phyloP scores from a whole-genome alignment of 2,888 invertebrate species.

The Julus scanicus region DNA sequence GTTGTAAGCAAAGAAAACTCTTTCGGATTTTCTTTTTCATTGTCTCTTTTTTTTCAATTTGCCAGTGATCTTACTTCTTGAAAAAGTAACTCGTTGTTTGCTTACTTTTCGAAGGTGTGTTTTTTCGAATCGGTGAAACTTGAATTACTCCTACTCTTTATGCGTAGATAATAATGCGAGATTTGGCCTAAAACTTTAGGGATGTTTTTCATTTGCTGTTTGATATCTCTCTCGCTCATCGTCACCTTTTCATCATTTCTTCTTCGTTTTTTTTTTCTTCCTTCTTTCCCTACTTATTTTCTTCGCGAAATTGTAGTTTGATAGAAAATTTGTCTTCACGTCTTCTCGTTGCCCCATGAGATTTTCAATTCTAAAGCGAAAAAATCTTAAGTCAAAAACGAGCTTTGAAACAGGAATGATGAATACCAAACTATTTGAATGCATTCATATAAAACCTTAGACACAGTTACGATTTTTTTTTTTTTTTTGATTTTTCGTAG shows the following conservation, averaged over 20 bases:
- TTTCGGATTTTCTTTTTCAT: neutral
- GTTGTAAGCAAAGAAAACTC: neutral
- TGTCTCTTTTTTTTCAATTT: neutral
- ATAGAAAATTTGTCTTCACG: slow-evolving; percentile 43
- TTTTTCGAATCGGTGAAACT: neutral
- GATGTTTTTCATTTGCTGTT: slow-evolving; percentile 15
- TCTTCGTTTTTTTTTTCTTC: neutral
- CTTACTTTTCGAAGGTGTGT: neutral
- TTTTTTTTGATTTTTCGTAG: neutral
- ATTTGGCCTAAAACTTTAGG: slow-evolving; percentile 23
- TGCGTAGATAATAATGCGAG: slow-evolving; percentile 24
- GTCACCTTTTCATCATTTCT: slow-evolving; percentile 41
- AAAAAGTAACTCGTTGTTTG: neutral
- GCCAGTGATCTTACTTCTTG: neutral
- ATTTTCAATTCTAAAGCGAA: slow-evolving; percentile 29
- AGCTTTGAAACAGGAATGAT: slow-evolving; percentile 45
- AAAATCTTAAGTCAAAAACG: slow-evolving; percentile 43
- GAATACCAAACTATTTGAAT: slow-evolving; percentile 41
- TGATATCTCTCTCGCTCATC: slow-evolving; percentile 44
- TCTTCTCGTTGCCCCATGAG: slow-evolving; percentile 40
- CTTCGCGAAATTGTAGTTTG: slow-evolving; percentile 26
- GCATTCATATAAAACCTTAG: slow-evolving; percentile 30
- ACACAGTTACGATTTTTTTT: slow-evolving; percentile 8
- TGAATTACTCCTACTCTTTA: neutral
- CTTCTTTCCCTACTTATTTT: neutral